These are phyloP conservation scores for Naja naja DNA, from an alignment of 2,113 vertebrate genomes.

Conservation along the genomic window DNA sequence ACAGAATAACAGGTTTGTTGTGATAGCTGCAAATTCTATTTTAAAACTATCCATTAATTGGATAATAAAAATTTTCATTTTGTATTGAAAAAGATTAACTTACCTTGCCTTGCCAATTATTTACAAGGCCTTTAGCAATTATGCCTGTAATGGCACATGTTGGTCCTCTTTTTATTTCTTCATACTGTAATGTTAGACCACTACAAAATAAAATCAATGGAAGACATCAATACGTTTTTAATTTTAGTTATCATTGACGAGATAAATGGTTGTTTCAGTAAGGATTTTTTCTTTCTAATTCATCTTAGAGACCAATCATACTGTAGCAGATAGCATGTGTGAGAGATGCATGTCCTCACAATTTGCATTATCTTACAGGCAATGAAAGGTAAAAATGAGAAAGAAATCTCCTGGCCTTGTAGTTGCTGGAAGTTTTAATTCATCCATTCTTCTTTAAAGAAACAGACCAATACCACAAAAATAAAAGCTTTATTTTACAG, in stretches of 20 bases:
- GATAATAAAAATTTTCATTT: not conserved
- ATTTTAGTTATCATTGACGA: not conserved
- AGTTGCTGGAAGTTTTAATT: not conserved
- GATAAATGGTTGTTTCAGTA: not conserved
- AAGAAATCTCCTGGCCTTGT: not conserved
- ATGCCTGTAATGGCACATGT: constrained; percentile 76
- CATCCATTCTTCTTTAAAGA: not conserved
- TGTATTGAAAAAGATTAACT: constrained; percentile 38
- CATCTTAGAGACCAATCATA: not conserved
- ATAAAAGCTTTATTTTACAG: not conserved
- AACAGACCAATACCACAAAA: not conserved
- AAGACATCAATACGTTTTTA: not conserved
- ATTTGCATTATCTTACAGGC: not conserved
- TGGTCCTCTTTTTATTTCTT: constrained; percentile 58
- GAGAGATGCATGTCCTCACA: not conserved
- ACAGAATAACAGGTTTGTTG: not conserved
- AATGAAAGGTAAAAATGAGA: not conserved
- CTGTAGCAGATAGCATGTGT: not conserved
- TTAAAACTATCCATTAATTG: not conserved
- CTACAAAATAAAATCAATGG: constrained; percentile 63
- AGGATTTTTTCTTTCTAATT: not conserved
- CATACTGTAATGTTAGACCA: constrained; percentile 77
- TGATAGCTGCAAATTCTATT: not conserved
- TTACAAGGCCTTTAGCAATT: constrained; percentile 75
- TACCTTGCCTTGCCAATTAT: constrained; percentile 81